phyloP scores from a whole-genome alignment of 2,797 vertebrate species.

The Malurus splendens region DNA sequence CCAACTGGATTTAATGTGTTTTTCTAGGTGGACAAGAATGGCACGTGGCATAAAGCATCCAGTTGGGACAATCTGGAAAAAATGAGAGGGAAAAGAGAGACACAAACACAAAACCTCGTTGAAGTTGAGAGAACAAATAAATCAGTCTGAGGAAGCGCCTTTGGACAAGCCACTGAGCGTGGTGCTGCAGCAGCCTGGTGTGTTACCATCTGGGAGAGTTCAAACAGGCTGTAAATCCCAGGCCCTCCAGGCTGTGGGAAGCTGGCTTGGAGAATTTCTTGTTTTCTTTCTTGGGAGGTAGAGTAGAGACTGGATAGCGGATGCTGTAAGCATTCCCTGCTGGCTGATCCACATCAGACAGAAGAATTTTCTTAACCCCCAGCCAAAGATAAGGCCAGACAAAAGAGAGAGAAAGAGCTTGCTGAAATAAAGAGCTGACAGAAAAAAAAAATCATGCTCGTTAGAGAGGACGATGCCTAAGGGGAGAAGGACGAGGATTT shows the following conservation, averaged over 20 bases:
- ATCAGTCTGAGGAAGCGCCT: constrained; percentile 45
- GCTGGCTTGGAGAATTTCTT: constrained; percentile 51
- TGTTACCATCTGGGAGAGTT: constrained; percentile 54
- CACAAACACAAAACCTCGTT: not conserved
- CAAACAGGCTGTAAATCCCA: constrained; percentile 47
- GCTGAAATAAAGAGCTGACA: not conserved
- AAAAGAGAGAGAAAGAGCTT: not conserved
- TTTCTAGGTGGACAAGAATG: not conserved
- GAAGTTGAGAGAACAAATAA: constrained; percentile 55
- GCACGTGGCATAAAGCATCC: not conserved
- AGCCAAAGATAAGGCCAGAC: constrained; percentile 40
- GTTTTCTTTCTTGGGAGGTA: constrained; percentile 65
- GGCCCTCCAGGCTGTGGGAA: constrained; percentile 45
- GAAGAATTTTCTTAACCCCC: constrained; percentile 54
- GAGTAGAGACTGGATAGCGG: not conserved
- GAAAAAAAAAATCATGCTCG: not conserved
- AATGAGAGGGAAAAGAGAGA: not conserved
- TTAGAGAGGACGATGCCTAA: not conserved
- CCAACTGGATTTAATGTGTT: not conserved
- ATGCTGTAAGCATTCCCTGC: constrained; percentile 56
- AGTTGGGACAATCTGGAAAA: not conserved
- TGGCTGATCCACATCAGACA: constrained; percentile 43
- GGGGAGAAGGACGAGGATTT: not conserved
- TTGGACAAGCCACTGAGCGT: constrained; percentile 34
- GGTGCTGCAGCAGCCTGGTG: constrained; percentile 13